A percentile compares a stretch with the other conserved stretches of the same genome.
Evolutionary conservation across 2,888 invertebrate genomes (phyloP).

Genomic region (Parnassius glacialis): DNA sequence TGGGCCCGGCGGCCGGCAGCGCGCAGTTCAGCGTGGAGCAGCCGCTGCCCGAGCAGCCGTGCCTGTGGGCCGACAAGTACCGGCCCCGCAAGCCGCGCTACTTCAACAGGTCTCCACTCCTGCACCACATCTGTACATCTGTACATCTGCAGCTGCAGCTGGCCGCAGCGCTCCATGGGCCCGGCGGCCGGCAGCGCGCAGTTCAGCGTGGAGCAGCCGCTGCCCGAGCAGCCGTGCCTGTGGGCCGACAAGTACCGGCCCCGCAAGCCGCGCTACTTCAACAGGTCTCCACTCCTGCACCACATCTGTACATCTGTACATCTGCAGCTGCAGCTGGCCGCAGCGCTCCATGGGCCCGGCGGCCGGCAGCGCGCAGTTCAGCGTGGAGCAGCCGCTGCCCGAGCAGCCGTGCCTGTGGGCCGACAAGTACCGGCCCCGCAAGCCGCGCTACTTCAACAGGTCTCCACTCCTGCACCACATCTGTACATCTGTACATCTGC

Average conservation of each 20-base stretch:
- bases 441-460: conserved; percentile 85
- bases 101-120: too few species aligned
- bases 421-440: conserved; percentile 98
- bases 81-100: conserved; percentile 96
- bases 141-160: conserved; percentile 24
- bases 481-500: background rate
- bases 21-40: conserved; percentile 95
- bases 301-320: background rate
- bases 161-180: conserved; percentile 86
- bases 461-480: too few species aligned
- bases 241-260: conserved; percentile 99
- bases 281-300: too few species aligned
- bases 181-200: conserved; percentile 93
- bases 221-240: conserved; percentile 92
- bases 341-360: conserved; percentile 91
- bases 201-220: conserved; percentile 93
- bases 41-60: conserved; percentile 91
- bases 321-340: conserved; percentile 32
- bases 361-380: conserved; percentile 94
- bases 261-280: conserved; percentile 90
- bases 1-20: conserved; percentile 93
- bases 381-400: conserved; percentile 92
- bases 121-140: too few species aligned
- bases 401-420: conserved; percentile 96
- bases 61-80: conserved; percentile 99